Evolutionary conservation across 2,113 vertebrate species (phyloP).

Genomic region (Noctilio leporinus): DNA sequence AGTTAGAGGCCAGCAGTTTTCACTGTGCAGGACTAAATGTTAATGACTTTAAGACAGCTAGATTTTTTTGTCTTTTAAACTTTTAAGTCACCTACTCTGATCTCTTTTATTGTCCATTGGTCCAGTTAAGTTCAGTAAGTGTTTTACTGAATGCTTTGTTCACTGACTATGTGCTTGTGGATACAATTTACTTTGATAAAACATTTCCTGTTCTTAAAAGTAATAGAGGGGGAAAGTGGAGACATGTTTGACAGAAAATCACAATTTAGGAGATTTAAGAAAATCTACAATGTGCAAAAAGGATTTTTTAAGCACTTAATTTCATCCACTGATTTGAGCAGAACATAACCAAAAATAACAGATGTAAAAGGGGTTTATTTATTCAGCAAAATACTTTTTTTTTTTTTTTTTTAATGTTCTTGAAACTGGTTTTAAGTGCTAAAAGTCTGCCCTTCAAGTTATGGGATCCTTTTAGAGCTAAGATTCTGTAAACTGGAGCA

Average conservation of each 20-base stretch:
- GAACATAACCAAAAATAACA: neutral
- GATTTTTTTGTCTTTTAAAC: neutral
- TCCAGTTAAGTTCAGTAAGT: neutral
- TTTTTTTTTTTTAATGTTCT: conserved; percentile 9
- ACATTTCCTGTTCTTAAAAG: conserved; percentile 8
- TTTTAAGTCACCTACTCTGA: neutral
- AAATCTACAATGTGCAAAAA: neutral
- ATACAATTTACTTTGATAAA: neutral
- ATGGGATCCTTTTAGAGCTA: neutral
- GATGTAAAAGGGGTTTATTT: neutral
- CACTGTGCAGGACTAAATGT: neutral
- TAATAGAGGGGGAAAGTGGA: neutral
- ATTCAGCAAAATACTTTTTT: neutral
- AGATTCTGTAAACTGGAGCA: neutral
- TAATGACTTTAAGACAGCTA: neutral
- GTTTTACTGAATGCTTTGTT: conserved; percentile 35
- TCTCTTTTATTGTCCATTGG: conserved; percentile 4
- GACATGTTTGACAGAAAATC: conserved; percentile 11
- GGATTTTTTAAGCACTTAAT: neutral
- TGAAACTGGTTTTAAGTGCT: conserved; percentile 20
- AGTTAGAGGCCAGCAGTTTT: neutral
- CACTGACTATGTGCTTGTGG: neutral
- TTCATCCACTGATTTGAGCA: neutral
- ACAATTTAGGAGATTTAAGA: neutral
- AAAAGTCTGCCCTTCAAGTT: neutral